Evolutionary conservation across 2,797 vertebrate species (phyloP).

Genomic region (Squalus acanthias): DNA sequence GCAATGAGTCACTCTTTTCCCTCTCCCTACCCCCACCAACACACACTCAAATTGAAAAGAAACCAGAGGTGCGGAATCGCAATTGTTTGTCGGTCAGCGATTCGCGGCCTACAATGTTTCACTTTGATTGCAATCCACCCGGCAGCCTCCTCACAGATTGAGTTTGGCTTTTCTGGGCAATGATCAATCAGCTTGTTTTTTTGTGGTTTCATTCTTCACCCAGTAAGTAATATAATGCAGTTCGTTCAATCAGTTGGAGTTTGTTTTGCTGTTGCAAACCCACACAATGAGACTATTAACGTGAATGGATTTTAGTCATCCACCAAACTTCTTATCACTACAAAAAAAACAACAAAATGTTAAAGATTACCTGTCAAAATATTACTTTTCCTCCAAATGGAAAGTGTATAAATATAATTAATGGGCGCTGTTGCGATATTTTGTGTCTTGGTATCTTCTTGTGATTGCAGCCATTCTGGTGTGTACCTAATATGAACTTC

Average conservation of each 20-base stretch:
- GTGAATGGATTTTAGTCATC: not conserved
- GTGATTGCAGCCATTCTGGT: not conserved
- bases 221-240: not conserved
- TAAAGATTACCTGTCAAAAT: constrained; percentile 8
- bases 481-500: not conserved
- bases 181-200: not conserved
- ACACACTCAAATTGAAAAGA: not conserved
- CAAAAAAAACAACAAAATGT: not conserved
- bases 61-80: not conserved
- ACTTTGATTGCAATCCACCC: not conserved
- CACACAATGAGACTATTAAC: not conserved
- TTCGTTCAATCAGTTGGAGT: not conserved
- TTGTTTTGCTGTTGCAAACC: not conserved
- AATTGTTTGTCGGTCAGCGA: not conserved
- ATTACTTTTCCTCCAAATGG: not conserved
- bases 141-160: not conserved
- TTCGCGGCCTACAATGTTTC: not conserved
- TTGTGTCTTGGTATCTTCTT: not conserved
- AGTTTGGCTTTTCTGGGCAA: not conserved
- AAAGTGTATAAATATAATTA: constrained; percentile 4
- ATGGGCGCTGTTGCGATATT: not conserved
- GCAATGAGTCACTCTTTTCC: not conserved
- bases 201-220: not conserved
- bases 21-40: not conserved
- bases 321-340: not conserved